Base-by-base conservation (phyloP, 1,140 invertebrate species). In the Hydropsyche tenuis region DNA sequence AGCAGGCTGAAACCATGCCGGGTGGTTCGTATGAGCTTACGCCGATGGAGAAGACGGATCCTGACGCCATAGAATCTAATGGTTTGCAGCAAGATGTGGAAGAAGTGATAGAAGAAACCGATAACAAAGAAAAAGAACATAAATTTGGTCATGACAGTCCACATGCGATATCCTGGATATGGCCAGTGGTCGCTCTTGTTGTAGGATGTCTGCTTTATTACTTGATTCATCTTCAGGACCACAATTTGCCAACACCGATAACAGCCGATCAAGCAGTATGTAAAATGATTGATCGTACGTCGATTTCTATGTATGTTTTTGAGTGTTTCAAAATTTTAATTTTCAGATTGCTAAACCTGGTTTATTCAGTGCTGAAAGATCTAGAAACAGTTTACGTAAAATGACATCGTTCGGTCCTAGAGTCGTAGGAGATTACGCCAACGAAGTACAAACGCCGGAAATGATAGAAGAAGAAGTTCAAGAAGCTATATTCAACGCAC, bases 311-410 rank as follows among this genome's bases (percentile, higher is more conserved):
- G 6, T 56, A 2, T 14, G 23, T 22, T 23, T 14, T 56, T 25
- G 5, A 14, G 23, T 23, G n/a, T 25, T 2, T 68, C 4, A 66
- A 20, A 45, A 45, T 43, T 42, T 18, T 48, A 22, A 51, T 51
- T 69, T 62, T 2, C 23, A 46, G 65, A 68, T 16, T n/a, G 11
- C 11, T 9, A 45, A 22, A 22, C 65, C 65, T n/a, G 45, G 23
- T 23, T 25, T 68, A 14, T 77, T 77, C 66, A 74, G 73, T 23
- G 76, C 69, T 12, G 76, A 73, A 23, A 69, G 73, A 42, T 74
- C 76, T 1, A 48, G 66, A 22, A 16, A 20, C 4, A 69, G 48
- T 43, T 60, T 74, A 3, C 22, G 70, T 7, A 69, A 71, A 22
- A 20, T 77, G 30, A 51, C 51, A 25, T 37, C 14, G 20, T 16